These are phyloP conservation scores for Aurelia coerulea DNA, from an alignment of 30 jellyfish, hydroid and myxozoan genomes.

Conservation along the genomic window DNA sequence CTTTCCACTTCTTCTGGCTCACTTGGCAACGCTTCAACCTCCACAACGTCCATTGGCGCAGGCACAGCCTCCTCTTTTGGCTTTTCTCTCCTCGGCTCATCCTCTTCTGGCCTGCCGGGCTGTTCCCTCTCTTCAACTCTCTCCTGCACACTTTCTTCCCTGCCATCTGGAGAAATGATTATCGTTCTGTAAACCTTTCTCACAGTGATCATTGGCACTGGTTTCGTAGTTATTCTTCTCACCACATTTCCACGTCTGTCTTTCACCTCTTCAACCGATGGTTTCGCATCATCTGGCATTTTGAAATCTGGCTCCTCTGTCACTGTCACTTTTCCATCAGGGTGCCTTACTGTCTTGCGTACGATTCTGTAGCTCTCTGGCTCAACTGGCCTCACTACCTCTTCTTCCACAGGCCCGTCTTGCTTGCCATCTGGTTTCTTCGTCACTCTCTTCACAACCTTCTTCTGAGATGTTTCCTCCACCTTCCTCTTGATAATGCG, in stretches of 20 bases:
- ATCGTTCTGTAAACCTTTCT: conserved; percentile 64
- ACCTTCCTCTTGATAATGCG: conserved; percentile 48
- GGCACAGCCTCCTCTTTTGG: conserved; percentile 15
- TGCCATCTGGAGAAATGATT: conserved; percentile 39
- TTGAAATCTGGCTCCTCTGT: conserved; percentile 16
- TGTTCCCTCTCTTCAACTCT: conserved; percentile 33
- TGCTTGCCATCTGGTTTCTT: conserved; percentile 43
- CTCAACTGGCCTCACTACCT: conserved; percentile 73
- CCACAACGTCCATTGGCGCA: not conserved
- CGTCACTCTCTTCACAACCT: conserved; percentile 43
- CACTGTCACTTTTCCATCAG: conserved; percentile 66
- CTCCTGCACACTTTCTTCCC: conserved; percentile 42
- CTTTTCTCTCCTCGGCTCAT: too few species aligned
- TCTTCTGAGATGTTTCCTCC: conserved; percentile 50
- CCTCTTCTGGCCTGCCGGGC: not conserved
- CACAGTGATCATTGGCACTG: conserved; percentile 49
- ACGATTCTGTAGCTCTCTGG: conserved; percentile 64
- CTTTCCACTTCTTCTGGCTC: conserved; percentile 12
- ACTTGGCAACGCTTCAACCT: not conserved
- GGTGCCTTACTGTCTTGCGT: conserved; percentile 52
- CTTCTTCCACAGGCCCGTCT: conserved; percentile 80
- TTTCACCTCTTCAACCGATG: conserved; percentile 35
- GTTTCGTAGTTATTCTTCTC: conserved; percentile 56
- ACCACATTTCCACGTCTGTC: conserved; percentile 60
- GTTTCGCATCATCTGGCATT: conserved; percentile 66